Evolutionary conservation across 2,888 invertebrate species (phyloP).

Genomic region (Pachydiplax longipennis): DNA sequence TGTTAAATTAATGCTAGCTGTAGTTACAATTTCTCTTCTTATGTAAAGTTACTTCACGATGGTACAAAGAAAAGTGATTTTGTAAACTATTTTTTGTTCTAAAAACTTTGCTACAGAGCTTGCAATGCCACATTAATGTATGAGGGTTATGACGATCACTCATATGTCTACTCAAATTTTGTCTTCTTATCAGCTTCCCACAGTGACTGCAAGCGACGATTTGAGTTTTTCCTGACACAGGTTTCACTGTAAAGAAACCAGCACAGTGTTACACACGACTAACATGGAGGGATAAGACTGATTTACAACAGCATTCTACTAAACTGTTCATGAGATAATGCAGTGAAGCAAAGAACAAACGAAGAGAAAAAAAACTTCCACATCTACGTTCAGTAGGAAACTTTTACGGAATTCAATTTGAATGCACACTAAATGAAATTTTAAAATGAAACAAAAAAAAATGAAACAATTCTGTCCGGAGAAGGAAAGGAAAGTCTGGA

Average conservation of each 20-base stretch:
- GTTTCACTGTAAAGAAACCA: background rate
- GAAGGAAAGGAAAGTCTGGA: too few species aligned
- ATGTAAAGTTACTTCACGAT: background rate
- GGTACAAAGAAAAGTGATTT: conserved; percentile 41
- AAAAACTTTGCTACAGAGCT: conserved; percentile 25
- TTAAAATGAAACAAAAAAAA: too few species aligned
- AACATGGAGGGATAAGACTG: background rate
- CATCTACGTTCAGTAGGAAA: too few species aligned
- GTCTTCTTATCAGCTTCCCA: conserved; percentile 44
- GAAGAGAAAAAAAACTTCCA: too few species aligned
- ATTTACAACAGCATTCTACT: background rate
- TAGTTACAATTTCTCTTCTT: background rate
- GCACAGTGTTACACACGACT: background rate
- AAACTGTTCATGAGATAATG: too few species aligned
- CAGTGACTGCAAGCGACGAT: conserved; percentile 22
- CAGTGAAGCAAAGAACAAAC: too few species aligned
- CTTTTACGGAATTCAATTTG: too few species aligned
- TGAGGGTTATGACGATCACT: conserved; percentile 30
- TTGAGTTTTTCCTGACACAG: background rate
- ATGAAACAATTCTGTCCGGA: too few species aligned
- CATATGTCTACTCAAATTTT: conserved; percentile 36
- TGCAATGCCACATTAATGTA: background rate
- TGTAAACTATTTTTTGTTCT: conserved; percentile 41
- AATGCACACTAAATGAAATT: too few species aligned
- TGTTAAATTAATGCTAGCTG: background rate